These are phyloP conservation scores for Ploceus nigricollis DNA, from an alignment of 2,113 vertebrate genomes.

Conservation along the genomic window DNA sequence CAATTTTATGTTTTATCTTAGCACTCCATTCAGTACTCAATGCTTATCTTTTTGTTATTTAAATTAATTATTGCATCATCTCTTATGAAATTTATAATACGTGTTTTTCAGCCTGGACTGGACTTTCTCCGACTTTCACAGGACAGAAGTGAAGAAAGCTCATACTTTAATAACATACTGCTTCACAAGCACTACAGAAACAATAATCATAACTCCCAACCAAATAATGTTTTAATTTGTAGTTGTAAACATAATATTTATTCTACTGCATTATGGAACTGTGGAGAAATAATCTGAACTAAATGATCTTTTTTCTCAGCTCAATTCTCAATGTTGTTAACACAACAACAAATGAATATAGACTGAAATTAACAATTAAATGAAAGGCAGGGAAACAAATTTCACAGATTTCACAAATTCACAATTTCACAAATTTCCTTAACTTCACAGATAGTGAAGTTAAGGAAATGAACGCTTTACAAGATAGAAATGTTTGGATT, in stretches of 20 bases:
- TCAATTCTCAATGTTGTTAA: background rate
- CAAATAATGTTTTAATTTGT: background rate
- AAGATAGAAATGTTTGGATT: background rate
- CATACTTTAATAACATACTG: background rate
- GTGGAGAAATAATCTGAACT: background rate
- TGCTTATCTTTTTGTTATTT: background rate
- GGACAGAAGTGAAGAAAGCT: background rate
- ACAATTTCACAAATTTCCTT: background rate
- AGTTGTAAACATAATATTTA: background rate
- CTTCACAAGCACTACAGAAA: background rate
- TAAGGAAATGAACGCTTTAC: background rate
- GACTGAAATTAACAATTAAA: background rate
- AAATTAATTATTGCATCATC: background rate
- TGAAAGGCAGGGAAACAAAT: background rate
- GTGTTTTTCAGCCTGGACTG: background rate
- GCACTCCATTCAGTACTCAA: background rate
- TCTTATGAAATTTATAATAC: background rate
- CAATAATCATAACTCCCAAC: background rate
- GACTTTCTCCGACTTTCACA: background rate
- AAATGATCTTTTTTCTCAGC: background rate
- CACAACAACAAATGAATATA: background rate
- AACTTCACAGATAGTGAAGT: background rate
- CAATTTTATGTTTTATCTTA: constrained; percentile 1
- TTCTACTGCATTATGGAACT: background rate
- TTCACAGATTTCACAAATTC: background rate